Evolutionary conservation across 2,888 invertebrate genomes (phyloP), one percentile per base, ranked within the genome.

Genomic region (Drosophila setosimentum): DNA sequence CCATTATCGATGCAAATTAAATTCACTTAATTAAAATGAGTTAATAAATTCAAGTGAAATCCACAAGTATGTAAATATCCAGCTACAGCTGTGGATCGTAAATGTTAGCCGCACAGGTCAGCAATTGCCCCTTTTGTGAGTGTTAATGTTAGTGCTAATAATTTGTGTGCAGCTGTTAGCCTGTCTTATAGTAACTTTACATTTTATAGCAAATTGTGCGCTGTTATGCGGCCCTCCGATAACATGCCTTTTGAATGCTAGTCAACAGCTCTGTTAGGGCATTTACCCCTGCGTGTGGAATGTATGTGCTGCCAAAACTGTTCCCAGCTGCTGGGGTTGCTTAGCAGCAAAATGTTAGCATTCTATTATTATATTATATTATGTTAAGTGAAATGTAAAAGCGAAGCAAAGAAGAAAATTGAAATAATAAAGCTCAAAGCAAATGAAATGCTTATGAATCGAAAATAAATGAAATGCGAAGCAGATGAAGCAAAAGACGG

Each of bases 1-100:
- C 49, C 74, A 65, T 70, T 78, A 78, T 74, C 64, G 69, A 74
- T 78, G 74, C 78, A 78, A 78, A 78, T 78, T 78, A 62, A 70
- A 74, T 74, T 68, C 74, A 68, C 70, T 74, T 62, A 70, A 78
- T 78, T 78, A 78, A 78, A 75, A 78, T 49, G 30, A 16, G 33
- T 57, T 55, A 51, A 70, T 67, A 54, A 54, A 67, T 61, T 62
- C 74, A 69, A 64, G 49, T 27, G 16, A 8, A 11, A 7, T 45
- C 37, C 63, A 62, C 53, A 53, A 18, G 21, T n/a, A 69, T 69
- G 54, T 58, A 57, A 61, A 58, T 6, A 16, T 32, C 2, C 40
- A 27, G 55, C 10, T 18, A 11, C 7, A 18, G 11, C 6, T 45
- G 42, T 58, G 51, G 35, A n/a, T 7, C 1, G 7, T 32, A n/a